Conservation (phyloP, 2,797 vertebrate species). For the Phrynocephalus guinanensis region DNA sequence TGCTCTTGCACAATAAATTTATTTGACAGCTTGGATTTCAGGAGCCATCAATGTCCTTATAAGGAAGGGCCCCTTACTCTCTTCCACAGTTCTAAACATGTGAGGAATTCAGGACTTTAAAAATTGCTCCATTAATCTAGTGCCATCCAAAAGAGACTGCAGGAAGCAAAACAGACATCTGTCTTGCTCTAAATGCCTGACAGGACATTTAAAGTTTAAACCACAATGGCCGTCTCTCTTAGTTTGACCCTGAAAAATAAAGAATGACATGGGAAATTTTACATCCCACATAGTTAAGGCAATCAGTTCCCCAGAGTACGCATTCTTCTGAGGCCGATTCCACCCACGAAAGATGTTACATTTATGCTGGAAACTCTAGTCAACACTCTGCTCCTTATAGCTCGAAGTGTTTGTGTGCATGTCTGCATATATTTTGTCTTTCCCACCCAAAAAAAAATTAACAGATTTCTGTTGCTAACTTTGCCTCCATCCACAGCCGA, state of each 20-base stretch:
- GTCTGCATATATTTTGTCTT: not conserved
- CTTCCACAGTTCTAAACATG: not conserved
- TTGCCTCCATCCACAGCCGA: not conserved
- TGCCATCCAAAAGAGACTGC: not conserved
- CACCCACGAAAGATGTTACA: not conserved
- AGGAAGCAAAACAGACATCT: not conserved
- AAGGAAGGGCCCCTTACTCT: conserved; percentile 16
- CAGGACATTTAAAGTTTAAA: conserved; percentile 33
- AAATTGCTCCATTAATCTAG: not conserved
- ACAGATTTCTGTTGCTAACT: conserved; percentile 3
- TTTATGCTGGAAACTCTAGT: not conserved
- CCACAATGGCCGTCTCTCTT: not conserved
- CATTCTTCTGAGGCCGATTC: not conserved
- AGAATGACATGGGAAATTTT: conserved; percentile 40
- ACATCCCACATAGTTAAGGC: conserved; percentile 31
- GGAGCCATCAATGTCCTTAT: conserved; percentile 46
- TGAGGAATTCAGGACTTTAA: conserved; percentile 15
- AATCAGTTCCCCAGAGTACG: conserved; percentile 26
- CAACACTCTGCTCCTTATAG: not conserved
- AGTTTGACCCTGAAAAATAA: conserved; percentile 34
- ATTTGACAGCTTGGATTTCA: not conserved
- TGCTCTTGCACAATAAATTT: conserved; percentile 44
- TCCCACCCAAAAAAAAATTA: not conserved
- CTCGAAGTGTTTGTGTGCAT: too few relatives aligned
- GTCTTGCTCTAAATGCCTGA: conserved; percentile 30